Base-by-base conservation (phyloP, 2,888 invertebrate species). In the Colletes collaris region DNA sequence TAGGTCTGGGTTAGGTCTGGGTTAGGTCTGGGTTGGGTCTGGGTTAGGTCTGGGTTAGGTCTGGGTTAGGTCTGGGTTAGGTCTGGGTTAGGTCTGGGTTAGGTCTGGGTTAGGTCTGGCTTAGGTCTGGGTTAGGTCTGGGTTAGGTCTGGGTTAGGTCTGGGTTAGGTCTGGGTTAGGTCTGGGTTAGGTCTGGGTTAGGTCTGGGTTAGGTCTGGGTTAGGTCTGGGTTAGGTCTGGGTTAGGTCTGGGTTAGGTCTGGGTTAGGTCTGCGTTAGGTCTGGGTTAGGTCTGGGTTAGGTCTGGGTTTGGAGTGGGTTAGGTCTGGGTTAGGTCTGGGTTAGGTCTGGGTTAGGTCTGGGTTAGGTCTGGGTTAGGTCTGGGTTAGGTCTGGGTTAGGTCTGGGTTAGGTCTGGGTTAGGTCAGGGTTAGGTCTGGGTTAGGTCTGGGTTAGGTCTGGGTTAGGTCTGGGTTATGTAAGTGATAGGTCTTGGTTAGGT, bases 1-100 rank as follows among this genome's bases (percentile, higher is more conserved):
- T 53, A 53, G 53, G 53, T 53, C 53, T 53, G 53, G 53, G 53
- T 53, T 53, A 53, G 53, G 53, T 53, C 53, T 53, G 53, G 53
- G 53, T 53, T 53, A 53, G 53, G 53, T 53, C 53, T 53, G 53
- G 53, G 53, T 53, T 53, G 11, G 53, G 53, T 53, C 53, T 53
- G 53, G 53, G 53, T 53, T 53, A 53, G 53, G 53, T 53, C 53
- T 53, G 53, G 53, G 53, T 53, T 53, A 53, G 53, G 53, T 53
- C 53, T 53, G 53, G 53, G 53, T 53, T 53, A 53, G 53, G 53
- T 53, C 53, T 53, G 53, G 53, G 53, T 53, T 53, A 53, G 53
- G 53, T 53, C 53, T 53, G 53, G 53, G 53, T 53, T 53, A 53
- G 53, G 53, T 53, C 53, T 16, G 53, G 53, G 53, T 53, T 53